These are phyloP conservation scores for Macrotis lagotis DNA, from an alignment of 2,113 vertebrate species.

Conservation along the genomic window DNA sequence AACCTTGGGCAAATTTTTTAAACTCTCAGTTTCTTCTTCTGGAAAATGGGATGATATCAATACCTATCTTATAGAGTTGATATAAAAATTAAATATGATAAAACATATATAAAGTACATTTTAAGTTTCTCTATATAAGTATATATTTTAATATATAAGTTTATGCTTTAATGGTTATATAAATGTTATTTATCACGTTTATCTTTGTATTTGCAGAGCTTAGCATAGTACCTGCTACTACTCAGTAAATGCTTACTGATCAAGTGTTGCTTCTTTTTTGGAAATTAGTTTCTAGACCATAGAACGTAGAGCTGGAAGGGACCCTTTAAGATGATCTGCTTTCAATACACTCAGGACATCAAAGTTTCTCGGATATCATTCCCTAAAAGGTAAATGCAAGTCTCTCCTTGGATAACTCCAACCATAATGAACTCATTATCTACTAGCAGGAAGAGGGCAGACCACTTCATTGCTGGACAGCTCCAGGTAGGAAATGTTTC, in stretches of 20 bases:
- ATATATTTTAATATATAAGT: not conserved
- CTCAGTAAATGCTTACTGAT: not conserved
- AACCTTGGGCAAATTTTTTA: not conserved
- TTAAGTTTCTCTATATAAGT: not conserved
- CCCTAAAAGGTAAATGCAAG: not conserved
- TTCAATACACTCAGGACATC: not conserved
- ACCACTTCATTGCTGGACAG: not conserved
- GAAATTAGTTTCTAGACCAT: not conserved
- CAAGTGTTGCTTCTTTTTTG: not conserved
- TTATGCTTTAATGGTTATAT: not conserved
- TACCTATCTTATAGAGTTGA: not conserved
- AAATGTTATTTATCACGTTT: not conserved
- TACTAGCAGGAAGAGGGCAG: not conserved
- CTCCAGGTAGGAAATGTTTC: constrained; percentile 7
- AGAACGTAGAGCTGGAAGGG: not conserved
- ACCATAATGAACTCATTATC: not conserved
- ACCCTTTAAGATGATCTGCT: not conserved
- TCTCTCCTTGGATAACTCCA: not conserved
- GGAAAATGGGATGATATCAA: not conserved
- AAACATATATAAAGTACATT: not conserved
- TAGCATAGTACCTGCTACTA: not conserved
- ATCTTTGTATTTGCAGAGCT: not conserved
- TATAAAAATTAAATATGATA: not conserved
- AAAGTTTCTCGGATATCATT: not conserved
- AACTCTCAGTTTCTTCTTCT: not conserved